phyloP scores from a whole-genome alignment of 1,140 invertebrate species.

The Wasmannia auropunctata region DNA sequence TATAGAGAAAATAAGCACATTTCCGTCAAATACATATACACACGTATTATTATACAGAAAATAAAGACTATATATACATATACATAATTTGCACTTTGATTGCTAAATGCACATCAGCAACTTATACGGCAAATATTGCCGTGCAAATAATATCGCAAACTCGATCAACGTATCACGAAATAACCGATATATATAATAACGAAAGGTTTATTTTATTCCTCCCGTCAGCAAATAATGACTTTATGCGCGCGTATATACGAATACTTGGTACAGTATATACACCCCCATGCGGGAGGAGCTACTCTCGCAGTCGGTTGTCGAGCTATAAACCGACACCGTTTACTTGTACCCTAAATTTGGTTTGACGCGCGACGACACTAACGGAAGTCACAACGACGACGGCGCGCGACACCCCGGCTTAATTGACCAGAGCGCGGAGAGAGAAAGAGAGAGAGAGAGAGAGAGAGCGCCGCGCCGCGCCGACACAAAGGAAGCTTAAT shows the following conservation, averaged over 20 bases:
- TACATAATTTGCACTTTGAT: neutral
- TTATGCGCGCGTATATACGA: neutral
- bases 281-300: neutral
- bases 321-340: neutral
- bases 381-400: neutral
- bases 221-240: neutral
- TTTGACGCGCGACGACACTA: neutral
- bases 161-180: neutral
- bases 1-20: neutral
- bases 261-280: neutral
- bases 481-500: conserved; percentile 41
- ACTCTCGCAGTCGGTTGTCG: neutral
- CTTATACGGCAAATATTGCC: neutral
- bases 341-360: neutral
- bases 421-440: conserved; percentile 34
- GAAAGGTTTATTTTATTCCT: neutral
- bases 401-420: conserved; percentile 1
- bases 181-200: neutral
- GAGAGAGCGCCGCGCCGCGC: too few relatives aligned
- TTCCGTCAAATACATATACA: too few relatives aligned
- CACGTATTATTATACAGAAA: neutral
- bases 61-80: neutral
- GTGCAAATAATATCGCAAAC: neutral
- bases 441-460: too few relatives aligned
- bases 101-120: neutral